A percentile compares a stretch with the other conserved stretches of the same genome.
Evolutionary conservation across 2,113 vertebrate genomes (phyloP).

Genomic region (Antechinus flavipes): DNA sequence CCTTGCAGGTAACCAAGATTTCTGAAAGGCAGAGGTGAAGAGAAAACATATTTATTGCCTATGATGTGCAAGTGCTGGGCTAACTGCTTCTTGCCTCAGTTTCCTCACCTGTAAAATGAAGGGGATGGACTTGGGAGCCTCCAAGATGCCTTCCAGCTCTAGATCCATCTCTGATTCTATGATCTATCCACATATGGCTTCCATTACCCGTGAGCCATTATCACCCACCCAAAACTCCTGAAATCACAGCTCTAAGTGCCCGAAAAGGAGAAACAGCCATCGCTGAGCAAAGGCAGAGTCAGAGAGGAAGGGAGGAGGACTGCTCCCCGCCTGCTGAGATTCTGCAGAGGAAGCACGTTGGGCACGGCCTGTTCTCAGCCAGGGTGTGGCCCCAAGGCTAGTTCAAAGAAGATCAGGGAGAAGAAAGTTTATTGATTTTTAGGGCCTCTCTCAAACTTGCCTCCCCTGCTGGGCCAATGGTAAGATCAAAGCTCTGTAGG

Average conservation of each 20-base stretch:
- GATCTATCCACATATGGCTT: background rate
- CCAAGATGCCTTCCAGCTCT: background rate
- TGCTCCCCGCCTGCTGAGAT: conserved; percentile 62
- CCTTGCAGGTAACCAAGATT: background rate
- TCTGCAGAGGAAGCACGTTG: conserved; percentile 51
- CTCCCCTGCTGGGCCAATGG: background rate
- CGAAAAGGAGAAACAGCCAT: conserved; percentile 73
- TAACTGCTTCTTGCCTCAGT: background rate
- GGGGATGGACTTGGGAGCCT: background rate
- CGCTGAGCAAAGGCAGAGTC: conserved; percentile 65
- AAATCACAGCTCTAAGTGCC: conserved; percentile 67
- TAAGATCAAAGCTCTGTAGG: conserved; percentile 25
- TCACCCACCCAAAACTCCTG: conserved; percentile 67
- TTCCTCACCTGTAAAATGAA: background rate
- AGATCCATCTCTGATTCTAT: background rate
- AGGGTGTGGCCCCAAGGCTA: conserved; percentile 52
- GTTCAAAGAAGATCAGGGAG: background rate
- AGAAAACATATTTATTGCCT: background rate
- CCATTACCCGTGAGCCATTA: background rate
- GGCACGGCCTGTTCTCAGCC: conserved; percentile 58
- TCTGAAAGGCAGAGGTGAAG: no score
- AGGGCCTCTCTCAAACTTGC: conserved; percentile 18
- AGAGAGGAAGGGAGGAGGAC: conserved; percentile 70
- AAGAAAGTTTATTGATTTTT: conserved; percentile 11
- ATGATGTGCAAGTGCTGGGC: background rate